Percentiles rank a stretch among this genome's conserved stretches.
phyloP scores from a whole-genome alignment of 2,888 invertebrate genomes.

The Cosmia pyralina region DNA sequence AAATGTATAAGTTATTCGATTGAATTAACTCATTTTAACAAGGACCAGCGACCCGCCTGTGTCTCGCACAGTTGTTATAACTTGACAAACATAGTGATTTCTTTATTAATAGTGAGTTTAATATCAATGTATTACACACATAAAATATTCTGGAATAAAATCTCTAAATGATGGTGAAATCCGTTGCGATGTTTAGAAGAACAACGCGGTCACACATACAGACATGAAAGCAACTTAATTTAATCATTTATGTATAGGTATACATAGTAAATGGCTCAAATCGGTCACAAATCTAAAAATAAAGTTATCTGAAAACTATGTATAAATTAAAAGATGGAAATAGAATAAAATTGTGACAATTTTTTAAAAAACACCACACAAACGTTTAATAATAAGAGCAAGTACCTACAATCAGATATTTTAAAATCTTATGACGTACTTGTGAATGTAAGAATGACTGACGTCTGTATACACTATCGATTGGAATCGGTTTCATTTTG shows the following conservation, averaged over 20 bases:
- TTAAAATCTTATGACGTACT: not conserved
- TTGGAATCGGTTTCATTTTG: too few species aligned
- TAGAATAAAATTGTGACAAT: not conserved
- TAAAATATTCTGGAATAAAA: not conserved
- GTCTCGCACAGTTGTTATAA: not conserved
- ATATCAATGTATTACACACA: not conserved
- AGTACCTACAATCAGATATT: not conserved
- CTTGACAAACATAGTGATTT: not conserved
- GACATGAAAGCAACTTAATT: not conserved
- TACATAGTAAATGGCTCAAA: not conserved
- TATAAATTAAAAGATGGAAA: not conserved
- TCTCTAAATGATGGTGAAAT: not conserved
- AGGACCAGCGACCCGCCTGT: accelerated
- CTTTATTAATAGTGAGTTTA: not conserved
- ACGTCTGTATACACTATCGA: too few species aligned
- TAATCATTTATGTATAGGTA: not conserved
- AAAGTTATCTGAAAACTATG: not conserved
- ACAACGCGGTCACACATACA: not conserved
- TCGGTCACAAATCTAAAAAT: not conserved
- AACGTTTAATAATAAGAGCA: not conserved
- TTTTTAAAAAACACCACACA: not conserved
- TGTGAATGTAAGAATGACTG: not conserved
- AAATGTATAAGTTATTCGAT: conserved; percentile 1
- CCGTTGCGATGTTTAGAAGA: not conserved
- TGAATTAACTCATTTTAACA: not conserved